Percentiles rank a stretch among this genome's conserved stretches.
These are phyloP conservation scores for Eidolon dupreanum DNA, from an alignment of 2,797 vertebrate genomes.

Conservation along the genomic window DNA sequence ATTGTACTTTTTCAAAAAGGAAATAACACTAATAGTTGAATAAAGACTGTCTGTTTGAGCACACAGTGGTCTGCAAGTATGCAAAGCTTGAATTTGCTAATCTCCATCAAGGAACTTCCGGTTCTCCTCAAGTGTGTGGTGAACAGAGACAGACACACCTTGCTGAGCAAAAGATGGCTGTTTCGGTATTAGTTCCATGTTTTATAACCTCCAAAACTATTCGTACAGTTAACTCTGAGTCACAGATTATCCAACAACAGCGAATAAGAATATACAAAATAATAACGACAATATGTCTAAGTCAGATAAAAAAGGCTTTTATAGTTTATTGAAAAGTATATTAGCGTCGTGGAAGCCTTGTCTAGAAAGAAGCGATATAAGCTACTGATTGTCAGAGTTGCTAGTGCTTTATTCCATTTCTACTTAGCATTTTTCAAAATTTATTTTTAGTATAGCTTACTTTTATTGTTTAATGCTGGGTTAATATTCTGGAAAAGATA, in stretches of 20 bases:
- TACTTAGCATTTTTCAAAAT: background rate
- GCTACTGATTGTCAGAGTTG: background rate
- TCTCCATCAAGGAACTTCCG: background rate
- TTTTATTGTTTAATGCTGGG: background rate
- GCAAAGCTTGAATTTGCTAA: background rate
- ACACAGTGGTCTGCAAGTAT: background rate
- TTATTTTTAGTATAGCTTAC: background rate
- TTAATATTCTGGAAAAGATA: background rate
- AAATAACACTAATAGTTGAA: background rate
- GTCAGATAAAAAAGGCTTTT: background rate
- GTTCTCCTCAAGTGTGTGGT: background rate
- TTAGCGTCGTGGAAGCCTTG: background rate
- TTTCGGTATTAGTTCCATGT: background rate
- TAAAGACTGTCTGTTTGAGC: background rate
- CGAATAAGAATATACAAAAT: background rate
- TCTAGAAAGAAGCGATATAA: background rate
- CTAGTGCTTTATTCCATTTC: background rate
- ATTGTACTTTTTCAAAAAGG: background rate
- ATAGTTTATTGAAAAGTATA: background rate
- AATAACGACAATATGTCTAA: background rate
- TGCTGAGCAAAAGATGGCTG: background rate
- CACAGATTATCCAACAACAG: background rate
- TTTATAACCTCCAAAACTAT: background rate
- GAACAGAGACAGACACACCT: background rate
- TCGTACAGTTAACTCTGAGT: background rate